phyloP scores from a whole-genome alignment of 2,113 vertebrate species.

The Ivindomyrus marchei region DNA sequence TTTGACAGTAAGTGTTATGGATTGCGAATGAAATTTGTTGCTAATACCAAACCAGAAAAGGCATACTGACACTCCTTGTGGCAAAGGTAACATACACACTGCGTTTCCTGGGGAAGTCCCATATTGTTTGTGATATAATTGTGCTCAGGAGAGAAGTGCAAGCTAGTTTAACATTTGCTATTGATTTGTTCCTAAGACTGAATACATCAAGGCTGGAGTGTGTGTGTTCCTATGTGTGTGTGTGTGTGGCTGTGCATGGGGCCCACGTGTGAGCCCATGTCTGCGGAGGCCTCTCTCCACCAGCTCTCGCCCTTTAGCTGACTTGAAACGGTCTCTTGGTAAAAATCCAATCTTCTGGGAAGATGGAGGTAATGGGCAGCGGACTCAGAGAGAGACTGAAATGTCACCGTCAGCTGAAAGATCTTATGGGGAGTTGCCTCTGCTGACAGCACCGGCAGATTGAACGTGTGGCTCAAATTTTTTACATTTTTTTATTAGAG shows the following conservation, averaged over 20 bases:
- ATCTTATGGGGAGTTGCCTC: background rate
- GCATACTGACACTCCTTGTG: background rate
- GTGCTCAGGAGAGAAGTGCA: constrained; percentile 17
- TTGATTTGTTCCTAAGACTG: constrained; percentile 12
- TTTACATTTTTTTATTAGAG: background rate
- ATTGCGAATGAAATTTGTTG: background rate
- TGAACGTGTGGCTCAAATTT: background rate
- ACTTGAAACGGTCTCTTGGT: background rate
- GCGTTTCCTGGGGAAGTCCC: background rate
- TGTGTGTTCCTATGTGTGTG: background rate
- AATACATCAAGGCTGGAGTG: background rate
- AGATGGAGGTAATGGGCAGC: background rate
- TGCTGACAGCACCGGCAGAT: background rate
- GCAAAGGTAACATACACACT: background rate
- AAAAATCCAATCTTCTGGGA: constrained; percentile 12
- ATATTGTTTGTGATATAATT: constrained; percentile 19
- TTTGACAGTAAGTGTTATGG: constrained; percentile 1
- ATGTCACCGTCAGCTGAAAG: background rate
- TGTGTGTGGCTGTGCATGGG: background rate
- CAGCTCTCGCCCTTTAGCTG: background rate
- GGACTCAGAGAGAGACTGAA: constrained; percentile 4
- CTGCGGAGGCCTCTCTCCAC: background rate
- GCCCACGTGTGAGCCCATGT: background rate
- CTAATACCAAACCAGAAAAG: background rate
- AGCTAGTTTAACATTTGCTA: background rate